A percentile compares a stretch with the other conserved stretches of the same genome.
These are phyloP conservation scores for Psammodynastes pulverulentus DNA, from an alignment of 2,113 vertebrate species.

Conservation along the genomic window DNA sequence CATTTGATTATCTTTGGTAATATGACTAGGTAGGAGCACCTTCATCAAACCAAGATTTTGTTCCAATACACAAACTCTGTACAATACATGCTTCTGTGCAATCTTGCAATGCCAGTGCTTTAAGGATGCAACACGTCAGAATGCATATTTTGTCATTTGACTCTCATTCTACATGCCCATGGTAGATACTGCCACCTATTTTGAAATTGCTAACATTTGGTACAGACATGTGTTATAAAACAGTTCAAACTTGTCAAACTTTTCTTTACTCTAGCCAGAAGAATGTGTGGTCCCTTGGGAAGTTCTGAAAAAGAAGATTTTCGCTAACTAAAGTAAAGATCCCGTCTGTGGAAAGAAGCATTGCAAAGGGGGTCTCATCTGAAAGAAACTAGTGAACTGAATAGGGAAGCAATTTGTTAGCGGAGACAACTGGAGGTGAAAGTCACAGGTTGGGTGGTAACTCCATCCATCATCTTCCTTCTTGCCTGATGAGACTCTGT, in stretches of 20 bases:
- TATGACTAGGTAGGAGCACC: neutral
- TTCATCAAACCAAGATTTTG: neutral
- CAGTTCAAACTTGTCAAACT: rapidly evolving
- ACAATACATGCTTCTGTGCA: neutral
- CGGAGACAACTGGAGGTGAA: constrained; percentile 35
- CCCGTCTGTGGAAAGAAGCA: neutral
- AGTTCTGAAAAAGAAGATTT: neutral
- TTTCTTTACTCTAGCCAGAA: rapidly evolving
- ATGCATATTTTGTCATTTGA: neutral
- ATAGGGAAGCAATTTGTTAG: constrained; percentile 22
- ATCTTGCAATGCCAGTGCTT: neutral
- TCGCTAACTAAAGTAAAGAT: neutral
- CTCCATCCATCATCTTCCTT: constrained; percentile 53
- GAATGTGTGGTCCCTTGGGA: neutral
- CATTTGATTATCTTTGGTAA: neutral
- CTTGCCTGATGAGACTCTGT: constrained; percentile 24
- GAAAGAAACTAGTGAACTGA: neutral
- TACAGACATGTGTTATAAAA: neutral
- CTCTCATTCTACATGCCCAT: neutral
- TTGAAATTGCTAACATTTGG: neutral
- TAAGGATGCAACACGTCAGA: neutral
- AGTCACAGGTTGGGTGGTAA: constrained; percentile 29
- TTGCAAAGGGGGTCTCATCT: neutral
- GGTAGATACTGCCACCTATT: neutral
- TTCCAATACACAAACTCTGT: neutral